These are phyloP conservation scores for Mus musculus DNA, from an alignment of 2,113 vertebrate species.

Conservation along the genomic window DNA sequence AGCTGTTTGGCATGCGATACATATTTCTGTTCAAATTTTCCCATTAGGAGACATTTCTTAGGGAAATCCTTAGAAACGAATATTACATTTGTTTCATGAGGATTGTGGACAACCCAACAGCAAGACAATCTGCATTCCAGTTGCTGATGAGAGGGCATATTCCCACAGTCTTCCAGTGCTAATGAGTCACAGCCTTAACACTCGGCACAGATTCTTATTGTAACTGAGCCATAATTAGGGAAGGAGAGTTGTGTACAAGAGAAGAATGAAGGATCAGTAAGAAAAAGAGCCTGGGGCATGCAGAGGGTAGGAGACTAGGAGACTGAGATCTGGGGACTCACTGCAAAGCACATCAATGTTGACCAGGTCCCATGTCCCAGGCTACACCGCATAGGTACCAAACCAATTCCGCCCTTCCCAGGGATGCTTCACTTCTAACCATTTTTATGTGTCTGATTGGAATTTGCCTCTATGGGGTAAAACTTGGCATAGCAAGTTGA, in stretches of 20 bases:
- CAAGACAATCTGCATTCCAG: constrained; percentile 60
- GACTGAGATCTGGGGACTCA: neutral
- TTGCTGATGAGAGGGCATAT: constrained; percentile 60
- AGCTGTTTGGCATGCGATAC: constrained; percentile 73
- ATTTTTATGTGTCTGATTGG: neutral
- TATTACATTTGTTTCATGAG: constrained; percentile 66
- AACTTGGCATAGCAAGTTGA: neutral
- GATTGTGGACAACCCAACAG: constrained; percentile 63
- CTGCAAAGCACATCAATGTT: rapidly evolving
- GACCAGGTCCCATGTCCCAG: too few species aligned
- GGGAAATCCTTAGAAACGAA: constrained; percentile 76
- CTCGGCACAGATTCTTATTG: neutral
- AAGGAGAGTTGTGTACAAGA: neutral
- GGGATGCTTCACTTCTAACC: neutral
- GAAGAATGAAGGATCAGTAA: neutral
- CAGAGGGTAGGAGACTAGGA: neutral
- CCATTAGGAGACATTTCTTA: constrained; percentile 78
- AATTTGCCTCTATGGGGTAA: neutral
- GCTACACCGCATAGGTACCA: too few species aligned
- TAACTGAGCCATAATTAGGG: constrained; percentile 32
- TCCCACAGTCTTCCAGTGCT: constrained; percentile 58
- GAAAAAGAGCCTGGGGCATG: neutral
- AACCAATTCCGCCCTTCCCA: rapidly evolving
- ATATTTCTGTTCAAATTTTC: constrained; percentile 77
- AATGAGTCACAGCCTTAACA: constrained; percentile 52